Evolutionary conservation across 2,113 vertebrate species (phyloP), one percentile per base, ranked within the genome.

Genomic region (Terrapene triunguis): DNA sequence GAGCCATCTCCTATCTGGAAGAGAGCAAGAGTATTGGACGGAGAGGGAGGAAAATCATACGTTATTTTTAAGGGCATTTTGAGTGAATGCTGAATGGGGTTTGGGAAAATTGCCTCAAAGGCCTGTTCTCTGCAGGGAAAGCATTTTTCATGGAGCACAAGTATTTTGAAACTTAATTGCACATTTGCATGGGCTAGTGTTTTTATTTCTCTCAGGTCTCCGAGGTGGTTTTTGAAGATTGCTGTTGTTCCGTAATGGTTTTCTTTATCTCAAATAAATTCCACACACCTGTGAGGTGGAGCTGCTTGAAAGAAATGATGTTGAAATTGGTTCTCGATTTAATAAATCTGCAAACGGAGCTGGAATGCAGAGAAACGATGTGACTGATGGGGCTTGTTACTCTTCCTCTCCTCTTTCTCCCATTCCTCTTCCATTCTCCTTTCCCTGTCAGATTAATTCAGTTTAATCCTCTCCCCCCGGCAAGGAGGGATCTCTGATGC

Each of bases 81-180:
- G 97, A 98, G 94, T 95, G 97, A 98, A 94, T 92, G 94, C 97
- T 98, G 98, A 98, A 97, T 93, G 96, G 98, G 87, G 95, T 97
- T 98, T 97, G 96, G 96, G 96, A 97, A 98, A 98, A 98, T 98
- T 98, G 97, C 98, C 97, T 98, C 95, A 96, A 98, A 98, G 98
- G 97, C 96, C 88, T 96, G 91, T 92, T 98, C 98, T 98, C 98
- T 74, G 81, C 84, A 65, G 98, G 98, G 97, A 97, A 79, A 86
- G 86, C 84, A 93, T 97, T 98, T 97, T 98, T 98, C 97, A 74
- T 95, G 96, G 96, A 97, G 96, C 97, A 94, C 80, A 44, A 98
- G 96, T 97, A 97, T 98, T 98, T 97, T 98, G 97, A 97, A 98
- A 98, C 97, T 97, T 98, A 98, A 98, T 98, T 98, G 98, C 97